phyloP scores from a whole-genome alignment of 2,888 invertebrate genomes.

The Priocnemis perturbator region DNA sequence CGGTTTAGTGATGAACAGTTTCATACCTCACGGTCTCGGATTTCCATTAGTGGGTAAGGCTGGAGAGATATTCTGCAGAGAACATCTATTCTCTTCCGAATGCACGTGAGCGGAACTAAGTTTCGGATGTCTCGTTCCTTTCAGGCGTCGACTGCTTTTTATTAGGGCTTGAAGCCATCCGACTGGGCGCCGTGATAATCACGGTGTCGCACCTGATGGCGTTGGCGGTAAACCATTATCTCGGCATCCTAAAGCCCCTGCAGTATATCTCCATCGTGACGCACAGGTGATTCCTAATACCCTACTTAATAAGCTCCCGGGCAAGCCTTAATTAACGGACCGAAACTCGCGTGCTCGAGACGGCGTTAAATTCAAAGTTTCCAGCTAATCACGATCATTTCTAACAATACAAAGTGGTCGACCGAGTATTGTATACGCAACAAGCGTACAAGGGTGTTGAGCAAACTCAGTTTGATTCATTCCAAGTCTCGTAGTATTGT shows the following conservation, averaged over 20 bases:
- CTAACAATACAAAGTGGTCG: not conserved
- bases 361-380: no score
- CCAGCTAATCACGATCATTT: not conserved
- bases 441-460: no score
- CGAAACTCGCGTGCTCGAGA: no score
- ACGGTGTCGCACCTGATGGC: slow-evolving; percentile 81
- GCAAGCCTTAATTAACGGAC: no score
- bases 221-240: slow-evolving; percentile 82
- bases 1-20: slow-evolving; percentile 78
- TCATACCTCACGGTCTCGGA: slow-evolving; percentile 73
- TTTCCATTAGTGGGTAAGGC: slow-evolving; percentile 43
- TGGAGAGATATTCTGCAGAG: not conserved
- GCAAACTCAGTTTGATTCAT: no score
- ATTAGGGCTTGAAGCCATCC: slow-evolving; percentile 74
- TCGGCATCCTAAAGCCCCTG: slow-evolving; percentile 80
- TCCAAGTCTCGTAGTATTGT: not conserved
- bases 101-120: no score
- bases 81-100: no score
- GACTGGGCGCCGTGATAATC: slow-evolving; percentile 80
- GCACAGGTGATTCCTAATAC: slow-evolving; percentile 52
- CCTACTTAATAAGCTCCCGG: no score
- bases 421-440: no score
- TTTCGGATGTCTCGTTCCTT: no score
- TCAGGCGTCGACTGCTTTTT: slow-evolving; percentile 57
- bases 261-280: slow-evolving; percentile 81